Evolutionary conservation across 2,113 vertebrate species (phyloP).

Genomic region (Trichechus manatus): DNA sequence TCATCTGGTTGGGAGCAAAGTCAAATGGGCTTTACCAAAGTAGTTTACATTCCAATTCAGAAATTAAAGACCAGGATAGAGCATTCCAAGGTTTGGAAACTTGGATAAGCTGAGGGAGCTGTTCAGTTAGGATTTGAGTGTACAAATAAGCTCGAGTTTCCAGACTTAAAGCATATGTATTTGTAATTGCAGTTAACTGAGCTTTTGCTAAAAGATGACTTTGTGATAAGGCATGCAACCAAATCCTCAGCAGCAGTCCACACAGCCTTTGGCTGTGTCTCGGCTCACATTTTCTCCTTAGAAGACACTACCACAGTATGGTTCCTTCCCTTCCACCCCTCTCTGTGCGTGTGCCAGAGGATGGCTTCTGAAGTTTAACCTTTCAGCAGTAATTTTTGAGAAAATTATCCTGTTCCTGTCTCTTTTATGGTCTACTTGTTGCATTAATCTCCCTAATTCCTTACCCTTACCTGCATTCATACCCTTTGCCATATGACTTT

Average conservation of each 20-base stretch:
- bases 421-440: neutral
- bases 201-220: neutral
- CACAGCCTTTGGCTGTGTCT: neutral
- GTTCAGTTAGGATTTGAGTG: neutral
- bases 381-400: neutral
- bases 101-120: neutral
- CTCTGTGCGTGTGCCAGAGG: neutral
- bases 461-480: neutral
- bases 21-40: slow-evolving; percentile 8
- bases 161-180: neutral
- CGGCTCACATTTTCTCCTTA: neutral
- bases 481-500: neutral
- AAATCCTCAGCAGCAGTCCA: neutral
- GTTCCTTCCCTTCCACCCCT: neutral
- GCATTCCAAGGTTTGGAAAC: neutral
- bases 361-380: neutral
- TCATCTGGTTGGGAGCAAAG: neutral
- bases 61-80: neutral
- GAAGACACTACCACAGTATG: neutral
- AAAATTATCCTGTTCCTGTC: neutral
- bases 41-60: neutral
- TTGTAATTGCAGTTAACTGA: neutral
- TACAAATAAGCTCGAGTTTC: neutral
- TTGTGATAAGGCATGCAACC: neutral
- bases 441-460: neutral